A percentile compares a stretch with the other conserved stretches of the same genome.
Evolutionary conservation across 2,888 invertebrate species (phyloP).

Genomic region (Linnaemya vulpina): DNA sequence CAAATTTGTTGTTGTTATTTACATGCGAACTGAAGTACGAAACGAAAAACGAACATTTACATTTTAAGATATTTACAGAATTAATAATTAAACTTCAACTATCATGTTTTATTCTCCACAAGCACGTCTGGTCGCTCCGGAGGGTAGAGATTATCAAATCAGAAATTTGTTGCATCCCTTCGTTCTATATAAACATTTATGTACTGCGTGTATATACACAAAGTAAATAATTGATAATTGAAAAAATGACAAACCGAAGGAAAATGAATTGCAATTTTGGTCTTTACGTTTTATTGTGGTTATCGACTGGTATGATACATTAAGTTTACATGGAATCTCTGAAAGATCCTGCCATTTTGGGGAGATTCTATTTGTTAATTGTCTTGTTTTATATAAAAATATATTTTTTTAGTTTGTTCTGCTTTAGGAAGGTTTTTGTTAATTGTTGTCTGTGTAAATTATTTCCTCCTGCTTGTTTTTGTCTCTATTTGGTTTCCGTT

Average conservation of each 20-base stretch:
- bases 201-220: conserved; percentile 12
- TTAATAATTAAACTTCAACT: conserved; percentile 20
- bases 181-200: too few relatives aligned
- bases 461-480: conserved; percentile 2
- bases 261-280: conserved; percentile 52
- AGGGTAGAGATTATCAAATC: not conserved
- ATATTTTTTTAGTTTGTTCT: conserved; percentile 29
- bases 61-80: conserved; percentile 46
- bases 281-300: conserved; percentile 42
- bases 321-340: conserved; percentile 65
- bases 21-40: conserved; percentile 9
- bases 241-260: not conserved
- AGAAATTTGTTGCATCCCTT: not conserved
- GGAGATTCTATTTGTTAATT: conserved; percentile 14
- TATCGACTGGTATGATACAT: conserved; percentile 60
- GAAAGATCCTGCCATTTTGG: conserved; percentile 42
- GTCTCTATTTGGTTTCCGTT: conserved; percentile 77
- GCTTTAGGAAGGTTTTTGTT: conserved; percentile 43
- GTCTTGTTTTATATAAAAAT: conserved; percentile 53
- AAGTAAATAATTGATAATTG: not conserved
- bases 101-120: not conserved
- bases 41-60: conserved; percentile 25
- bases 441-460: not conserved
- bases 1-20: conserved; percentile 5
- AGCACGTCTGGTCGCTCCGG: not conserved